Evolutionary conservation across 1,140 invertebrate genomes (phyloP), one percentile per base, ranked within the genome.

Genomic region (Papilio glaucus): DNA sequence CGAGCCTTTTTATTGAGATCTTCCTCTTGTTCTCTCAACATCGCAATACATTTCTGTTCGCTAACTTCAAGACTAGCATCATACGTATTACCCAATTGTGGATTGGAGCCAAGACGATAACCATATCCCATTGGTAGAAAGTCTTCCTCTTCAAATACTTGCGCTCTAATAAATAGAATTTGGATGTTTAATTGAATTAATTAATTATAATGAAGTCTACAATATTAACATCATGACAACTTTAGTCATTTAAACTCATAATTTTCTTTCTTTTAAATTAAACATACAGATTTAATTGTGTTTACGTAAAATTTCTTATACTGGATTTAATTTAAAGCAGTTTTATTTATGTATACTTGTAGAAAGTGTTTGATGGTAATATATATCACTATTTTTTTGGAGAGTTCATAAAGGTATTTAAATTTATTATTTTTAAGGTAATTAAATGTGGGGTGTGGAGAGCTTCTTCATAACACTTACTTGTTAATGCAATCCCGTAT

Each of bases 111-210:
- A 78, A 99, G 94, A 85, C 96, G 95, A 90, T 98, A 98, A n/a
- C 97, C 98, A 93, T 99, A 99, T 15, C 96, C 96, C 87, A 97
- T 96, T 33, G 97, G 96, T 91, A 99, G 98, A 91, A 99, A 99
- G 89, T 99, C 98, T 94, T 99, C 98, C 92, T 99, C 97, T 93
- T 98, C 97, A 92, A 96, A 98, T 10, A 98, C 97, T 85, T 96
- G 94, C n/a, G 96, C 97, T 84, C 95, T 96, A 77, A 42, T 78
- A 78, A 74, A 68, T 21, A 21, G 72, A 75, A 33, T 57, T 1
- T 67, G 15, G 33, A 39, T 6, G 5, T n/a, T n/a, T 45, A 65
- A 45, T 49, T 72, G 29, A 15, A 42, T n/a, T n/a, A n/a, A n/a
- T n/a, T n/a, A n/a, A n/a, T n/a, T n/a, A n/a, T n/a, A n/a, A n/a